Evolutionary conservation across 2,113 vertebrate genomes (phyloP), one percentile per base, ranked within the genome.

Genomic region (Indri indri): DNA sequence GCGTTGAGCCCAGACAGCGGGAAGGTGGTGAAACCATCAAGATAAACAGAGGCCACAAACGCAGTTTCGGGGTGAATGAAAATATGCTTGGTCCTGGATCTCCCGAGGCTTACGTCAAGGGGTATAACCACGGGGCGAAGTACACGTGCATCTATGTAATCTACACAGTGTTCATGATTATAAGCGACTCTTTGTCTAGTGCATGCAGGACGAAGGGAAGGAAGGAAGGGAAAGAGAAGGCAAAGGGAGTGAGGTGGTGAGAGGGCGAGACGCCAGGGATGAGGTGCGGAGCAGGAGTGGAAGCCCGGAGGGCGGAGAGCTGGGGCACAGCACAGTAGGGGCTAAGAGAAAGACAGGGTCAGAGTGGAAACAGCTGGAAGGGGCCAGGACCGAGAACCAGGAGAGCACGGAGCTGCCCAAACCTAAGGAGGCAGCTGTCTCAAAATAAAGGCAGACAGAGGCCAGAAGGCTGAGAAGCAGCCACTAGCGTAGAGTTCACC

Each of bases 281-380:
- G 61, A 6, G 18, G 18, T 0, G 0, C 1, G 5, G 50, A 80
- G 61, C 18, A 16, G 23, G 37, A 11, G 10, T 9, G 7, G 34
- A 63, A 57, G 45, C 6, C 20, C 47, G 22, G 50, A 40, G 77
- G 85, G n/a, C 42, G 23, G 71, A 42, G 63, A 25, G 10, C 57
- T 61, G 2, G 0, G 63, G 66, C n/a, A 40, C 20, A 34, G 3
- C 3, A 16, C 52, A 11, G 8, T 2, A n/a, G 86, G 47, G 47
- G 18, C 40, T 80, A 13, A 57, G 61, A 81, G 52, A 30, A 81
- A 89, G 77, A 59, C n/a, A 40, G 34, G 65, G 13, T 40, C 74
- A 37, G 16, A 14, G 65, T 16, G 6, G 5, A 77, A 57, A 54
- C 11, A 50, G 23, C 7, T 0, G 18, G 47, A 23, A 5, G 40